These are phyloP conservation scores for Dunckerocampus dactyliophorus DNA, from an alignment of 2,113 vertebrate genomes.

Conservation along the genomic window DNA sequence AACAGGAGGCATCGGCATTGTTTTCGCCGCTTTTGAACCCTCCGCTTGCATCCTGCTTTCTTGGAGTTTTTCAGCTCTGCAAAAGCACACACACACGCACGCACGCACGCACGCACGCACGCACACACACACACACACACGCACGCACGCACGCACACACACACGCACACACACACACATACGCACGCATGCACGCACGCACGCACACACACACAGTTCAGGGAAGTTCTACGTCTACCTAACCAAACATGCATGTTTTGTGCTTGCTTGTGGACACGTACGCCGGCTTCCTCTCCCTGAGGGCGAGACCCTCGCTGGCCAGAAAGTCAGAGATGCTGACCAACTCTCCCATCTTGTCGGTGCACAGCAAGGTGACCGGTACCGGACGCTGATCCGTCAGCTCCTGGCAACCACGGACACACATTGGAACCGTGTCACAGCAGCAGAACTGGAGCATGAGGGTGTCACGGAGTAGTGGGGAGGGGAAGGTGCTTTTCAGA, in stretches of 20 bases:
- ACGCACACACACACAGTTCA: too few relatives aligned
- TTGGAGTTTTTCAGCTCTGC: constrained; percentile 28
- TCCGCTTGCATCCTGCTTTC: neutral
- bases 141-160: too few relatives aligned
- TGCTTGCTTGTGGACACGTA: constrained; percentile 9
- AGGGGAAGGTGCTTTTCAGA: constrained; percentile 36
- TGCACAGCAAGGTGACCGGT: constrained; percentile 77
- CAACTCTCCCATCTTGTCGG: constrained; percentile 69
- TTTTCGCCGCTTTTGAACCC: neutral
- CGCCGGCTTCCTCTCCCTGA: constrained; percentile 75
- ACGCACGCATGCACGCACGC: too few relatives aligned
- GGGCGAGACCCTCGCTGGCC: constrained; percentile 82
- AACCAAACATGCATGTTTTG: neutral
- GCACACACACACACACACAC: too few relatives aligned
- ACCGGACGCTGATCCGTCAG: constrained; percentile 58
- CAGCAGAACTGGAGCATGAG: neutral
- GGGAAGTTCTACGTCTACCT: neutral
- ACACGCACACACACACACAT: too few relatives aligned
- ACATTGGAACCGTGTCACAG: neutral
- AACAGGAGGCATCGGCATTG: neutral
- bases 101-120: too few relatives aligned
- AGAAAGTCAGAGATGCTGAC: constrained; percentile 83
- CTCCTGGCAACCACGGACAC: constrained; percentile 62
- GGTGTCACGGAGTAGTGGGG: neutral
- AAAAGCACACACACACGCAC: neutral